Conservation (phyloP, 2,113 vertebrate species). For the Pachyramphus minor region DNA sequence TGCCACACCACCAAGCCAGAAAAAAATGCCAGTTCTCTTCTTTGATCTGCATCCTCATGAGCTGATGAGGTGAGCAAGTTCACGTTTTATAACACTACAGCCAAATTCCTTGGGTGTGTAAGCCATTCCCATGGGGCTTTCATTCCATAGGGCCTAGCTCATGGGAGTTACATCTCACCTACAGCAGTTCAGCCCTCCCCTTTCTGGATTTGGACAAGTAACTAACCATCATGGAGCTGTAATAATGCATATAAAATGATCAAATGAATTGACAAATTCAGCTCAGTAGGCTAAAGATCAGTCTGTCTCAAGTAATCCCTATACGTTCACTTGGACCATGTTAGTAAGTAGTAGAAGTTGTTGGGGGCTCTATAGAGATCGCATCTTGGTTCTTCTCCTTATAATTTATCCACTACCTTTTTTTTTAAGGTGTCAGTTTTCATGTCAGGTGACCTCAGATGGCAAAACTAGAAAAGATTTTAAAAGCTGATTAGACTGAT, state of each 20-base stretch:
- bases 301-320: background rate
- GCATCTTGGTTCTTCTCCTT: background rate
- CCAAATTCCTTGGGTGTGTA: background rate
- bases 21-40: background rate
- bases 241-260: background rate
- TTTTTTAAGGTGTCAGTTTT: background rate
- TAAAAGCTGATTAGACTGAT: background rate
- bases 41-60: background rate
- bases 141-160: background rate
- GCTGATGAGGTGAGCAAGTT: background rate
- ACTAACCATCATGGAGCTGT: background rate
- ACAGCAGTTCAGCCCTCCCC: accelerated
- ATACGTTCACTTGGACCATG: background rate
- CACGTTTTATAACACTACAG: background rate
- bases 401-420: background rate
- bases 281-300: background rate
- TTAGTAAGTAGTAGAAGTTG: background rate
- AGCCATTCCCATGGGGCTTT: background rate
- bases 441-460: background rate
- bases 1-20: background rate
- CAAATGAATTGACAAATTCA: background rate
- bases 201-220: background rate
- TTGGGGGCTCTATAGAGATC: background rate
- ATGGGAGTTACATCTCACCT: background rate
- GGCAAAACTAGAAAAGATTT: background rate